Percentiles rank a stretch among this genome's conserved stretches.
These are phyloP conservation scores for Euthynnus affinis DNA, from an alignment of 2,797 vertebrate species.

Conservation along the genomic window DNA sequence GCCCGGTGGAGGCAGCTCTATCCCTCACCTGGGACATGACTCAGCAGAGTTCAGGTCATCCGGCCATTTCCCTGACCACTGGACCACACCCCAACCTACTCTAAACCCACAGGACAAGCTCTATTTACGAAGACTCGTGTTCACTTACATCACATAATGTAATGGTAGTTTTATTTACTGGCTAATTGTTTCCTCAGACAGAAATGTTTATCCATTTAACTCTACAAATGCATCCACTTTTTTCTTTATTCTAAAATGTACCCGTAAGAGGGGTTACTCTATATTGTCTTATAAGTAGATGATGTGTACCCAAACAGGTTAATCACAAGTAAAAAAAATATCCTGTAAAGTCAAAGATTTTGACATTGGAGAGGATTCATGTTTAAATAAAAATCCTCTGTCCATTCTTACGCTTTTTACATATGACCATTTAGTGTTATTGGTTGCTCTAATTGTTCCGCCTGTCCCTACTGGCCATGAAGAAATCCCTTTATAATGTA, in stretches of 20 bases:
- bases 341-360: not conserved
- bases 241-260: not conserved
- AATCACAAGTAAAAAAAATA: not conserved
- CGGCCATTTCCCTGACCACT: slow-evolving; percentile 83
- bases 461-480: not conserved
- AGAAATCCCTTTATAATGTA: not conserved
- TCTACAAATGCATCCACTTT: slow-evolving; percentile 8
- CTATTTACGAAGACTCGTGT: slow-evolving; percentile 67
- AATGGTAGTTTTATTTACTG: slow-evolving; percentile 79
- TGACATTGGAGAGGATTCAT: not conserved
- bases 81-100: slow-evolving; percentile 83
- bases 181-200: slow-evolving; percentile 44
- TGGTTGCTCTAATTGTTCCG: slow-evolving; percentile 1
- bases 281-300: not conserved
- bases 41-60: slow-evolving; percentile 83
- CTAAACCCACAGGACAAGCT: slow-evolving; percentile 82
- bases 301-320: not conserved
- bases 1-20: slow-evolving; percentile 81
- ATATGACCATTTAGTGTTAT: not conserved
- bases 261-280: not conserved
- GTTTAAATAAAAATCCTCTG: not conserved
- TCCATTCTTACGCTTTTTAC: not conserved
- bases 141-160: slow-evolving; percentile 81
- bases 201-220: slow-evolving; percentile 34
- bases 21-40: slow-evolving; percentile 85